These are phyloP conservation scores for Catamblyrhynchus diadema DNA, from an alignment of 2,797 vertebrate genomes.

Conservation along the genomic window DNA sequence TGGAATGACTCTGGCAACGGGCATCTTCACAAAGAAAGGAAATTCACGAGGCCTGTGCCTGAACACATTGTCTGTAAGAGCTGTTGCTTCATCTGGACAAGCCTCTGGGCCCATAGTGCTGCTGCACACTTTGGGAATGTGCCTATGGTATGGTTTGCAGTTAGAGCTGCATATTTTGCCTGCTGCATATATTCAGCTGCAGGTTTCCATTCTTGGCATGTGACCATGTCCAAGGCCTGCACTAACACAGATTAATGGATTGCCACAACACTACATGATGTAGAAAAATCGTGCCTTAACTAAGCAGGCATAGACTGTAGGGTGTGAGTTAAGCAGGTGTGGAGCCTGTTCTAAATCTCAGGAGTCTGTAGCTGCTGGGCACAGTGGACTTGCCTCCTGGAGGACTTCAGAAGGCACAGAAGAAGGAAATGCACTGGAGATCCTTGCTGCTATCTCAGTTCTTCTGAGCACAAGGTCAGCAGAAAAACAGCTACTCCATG, in stretches of 20 bases:
- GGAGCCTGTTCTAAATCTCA: not conserved
- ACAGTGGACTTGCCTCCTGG: accelerated
- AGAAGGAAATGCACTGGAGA: not conserved
- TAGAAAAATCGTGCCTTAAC: not conserved
- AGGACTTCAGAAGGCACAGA: not conserved
- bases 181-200: not conserved
- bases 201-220: not conserved
- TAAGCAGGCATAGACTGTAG: not conserved
- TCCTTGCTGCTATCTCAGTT: not conserved
- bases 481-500: not conserved
- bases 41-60: not conserved
- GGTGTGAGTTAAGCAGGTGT: not conserved
- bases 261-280: not conserved
- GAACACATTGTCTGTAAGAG: not conserved
- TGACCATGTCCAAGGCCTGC: not conserved
- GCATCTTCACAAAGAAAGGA: not conserved
- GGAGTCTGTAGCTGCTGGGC: not conserved
- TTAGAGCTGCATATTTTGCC: not conserved
- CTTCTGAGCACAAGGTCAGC: not conserved
- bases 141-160: not conserved
- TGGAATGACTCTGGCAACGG: not conserved
- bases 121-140: not conserved
- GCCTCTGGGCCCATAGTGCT: not conserved
- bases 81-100: not conserved
- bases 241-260: not conserved